Evolutionary conservation across 2,113 vertebrate species (phyloP), one percentile per base, ranked within the genome.

Genomic region (Aix galericulata): DNA sequence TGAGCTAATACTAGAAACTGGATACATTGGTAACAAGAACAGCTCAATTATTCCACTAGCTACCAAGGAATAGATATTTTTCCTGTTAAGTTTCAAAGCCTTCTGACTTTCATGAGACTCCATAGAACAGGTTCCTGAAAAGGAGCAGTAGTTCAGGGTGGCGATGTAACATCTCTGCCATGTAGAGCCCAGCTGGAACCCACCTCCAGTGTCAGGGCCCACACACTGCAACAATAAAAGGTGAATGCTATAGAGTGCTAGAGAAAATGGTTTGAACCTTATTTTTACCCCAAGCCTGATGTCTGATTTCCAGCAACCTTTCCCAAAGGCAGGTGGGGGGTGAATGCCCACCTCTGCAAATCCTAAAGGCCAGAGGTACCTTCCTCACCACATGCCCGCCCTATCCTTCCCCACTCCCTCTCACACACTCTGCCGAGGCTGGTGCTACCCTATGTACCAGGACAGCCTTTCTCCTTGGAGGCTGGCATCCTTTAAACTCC

Each of bases 351-450:
- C 20, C 8, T 1, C 11, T 71, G 63, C 6, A 82, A 44, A 59
- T 16, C 1, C 0, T 16, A 12, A 2, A 3, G 15, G 36, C 13
- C 52, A 55, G 29, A 1, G 2, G 8, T 78, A 11, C 26, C 34
- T 86, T 86, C 53, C 52, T 77, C 6, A 0, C 6, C 31, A 26
- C 36, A 8, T 48, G 20, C 10, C 26, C 10, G 38, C 38, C 38
- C 38, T 29, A 6, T 60, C 18, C 15, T 36, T 77, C 22, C n/a
- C 34, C 55, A 12, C 21, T 63, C 55, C 26, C 60, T 53, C 46
- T 82, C 36, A 48, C 25, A 17, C 17, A 17, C 20, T 62, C 48
- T 50, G 38, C 29, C 38, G 8, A 58, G 48, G 18, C n/a, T 67
- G 52, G 13, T 62, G 18, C 27, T 80, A 58, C 42, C 34, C 55